Evolutionary conservation across 1,140 invertebrate species (phyloP), one percentile per base, ranked within the genome.

Genomic region (Phortica variegata): DNA sequence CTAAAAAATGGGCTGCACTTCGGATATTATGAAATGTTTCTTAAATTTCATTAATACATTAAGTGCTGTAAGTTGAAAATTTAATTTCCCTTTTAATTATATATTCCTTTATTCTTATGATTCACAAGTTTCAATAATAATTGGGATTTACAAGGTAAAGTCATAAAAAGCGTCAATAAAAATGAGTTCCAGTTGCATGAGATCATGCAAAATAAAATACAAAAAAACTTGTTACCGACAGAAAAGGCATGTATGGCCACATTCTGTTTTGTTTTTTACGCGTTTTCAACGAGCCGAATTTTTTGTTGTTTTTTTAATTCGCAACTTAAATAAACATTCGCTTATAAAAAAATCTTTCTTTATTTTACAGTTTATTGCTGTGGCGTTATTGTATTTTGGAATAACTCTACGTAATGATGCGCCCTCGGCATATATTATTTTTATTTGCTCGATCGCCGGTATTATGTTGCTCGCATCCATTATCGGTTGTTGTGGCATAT

Each of bases 401-500:
- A 53, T n/a, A n/a, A n/a, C 10, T 26, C 10, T 26, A 26, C 23
- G 23, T 10, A 26, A 26, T 26, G 23, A 65, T 37, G 58, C 58
- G 39, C 62, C 62, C 20, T 23, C 57, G 4, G 43, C 45, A 1
- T 65, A 59, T 18, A 53, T 61, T 20, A 47, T 50, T 20, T 65
- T 54, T 48, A 48, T 61, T 21, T 66, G 59, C 45, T 48, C 50
- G 6, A 16, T 66, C 39, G 68, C 62, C 19, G 68, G 55, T 3
- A 21, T 71, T n/a, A 41, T 61, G 49, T 65, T 73, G 39, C 49
- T 52, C 3, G 54, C 61, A 16, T 54, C 69, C 9, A 57, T 73
- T 39, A 54, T 73, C 48, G 69, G 69, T 43, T 72, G 69, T 49
- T 63, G 61, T 37, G 69, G 65, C 41, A 65, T 73, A 45, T 73